phyloP scores from a whole-genome alignment of 2,888 invertebrate genomes.

The Apodemia zela region DNA sequence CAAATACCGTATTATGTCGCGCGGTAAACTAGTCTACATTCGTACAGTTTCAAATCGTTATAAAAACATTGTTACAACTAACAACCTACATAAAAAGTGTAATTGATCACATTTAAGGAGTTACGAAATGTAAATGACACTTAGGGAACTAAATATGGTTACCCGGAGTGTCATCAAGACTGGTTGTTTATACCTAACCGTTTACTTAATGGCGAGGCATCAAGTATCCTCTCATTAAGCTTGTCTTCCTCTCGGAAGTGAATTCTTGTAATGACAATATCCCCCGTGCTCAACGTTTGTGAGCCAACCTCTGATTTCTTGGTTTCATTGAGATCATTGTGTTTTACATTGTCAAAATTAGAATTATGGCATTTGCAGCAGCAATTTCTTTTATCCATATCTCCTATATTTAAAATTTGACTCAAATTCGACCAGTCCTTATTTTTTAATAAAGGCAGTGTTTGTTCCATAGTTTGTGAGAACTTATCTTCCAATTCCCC shows the following conservation, averaged over 20 bases:
- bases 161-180: conserved; percentile 65
- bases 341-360: conserved; percentile 59
- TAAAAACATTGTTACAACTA: conserved; percentile 41
- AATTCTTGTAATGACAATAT: conserved; percentile 94
- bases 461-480: conserved; percentile 76
- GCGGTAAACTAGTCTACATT: conserved; percentile 41
- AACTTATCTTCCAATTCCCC: conserved; percentile 78
- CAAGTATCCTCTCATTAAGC: conserved; percentile 64
- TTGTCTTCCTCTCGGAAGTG: conserved; percentile 77
- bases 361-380: conserved; percentile 80
- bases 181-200: conserved; percentile 64
- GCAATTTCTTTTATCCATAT: conserved; percentile 70
- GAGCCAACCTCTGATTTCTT: conserved; percentile 82
- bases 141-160: conserved; percentile 44
- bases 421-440: conserved; percentile 77
- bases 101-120: conserved; percentile 63
- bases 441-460: conserved; percentile 73
- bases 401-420: conserved; percentile 69
- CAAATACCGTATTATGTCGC: conserved; percentile 53
- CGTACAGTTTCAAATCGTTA: conserved; percentile 31
- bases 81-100: conserved; percentile 50
- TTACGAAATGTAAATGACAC: conserved; percentile 67
- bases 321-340: conserved; percentile 70
- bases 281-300: conserved; percentile 94
- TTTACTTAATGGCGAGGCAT: conserved; percentile 68